phyloP scores from a whole-genome alignment of 92 coral and sea anemone species.

The Actinernus sp. region DNA sequence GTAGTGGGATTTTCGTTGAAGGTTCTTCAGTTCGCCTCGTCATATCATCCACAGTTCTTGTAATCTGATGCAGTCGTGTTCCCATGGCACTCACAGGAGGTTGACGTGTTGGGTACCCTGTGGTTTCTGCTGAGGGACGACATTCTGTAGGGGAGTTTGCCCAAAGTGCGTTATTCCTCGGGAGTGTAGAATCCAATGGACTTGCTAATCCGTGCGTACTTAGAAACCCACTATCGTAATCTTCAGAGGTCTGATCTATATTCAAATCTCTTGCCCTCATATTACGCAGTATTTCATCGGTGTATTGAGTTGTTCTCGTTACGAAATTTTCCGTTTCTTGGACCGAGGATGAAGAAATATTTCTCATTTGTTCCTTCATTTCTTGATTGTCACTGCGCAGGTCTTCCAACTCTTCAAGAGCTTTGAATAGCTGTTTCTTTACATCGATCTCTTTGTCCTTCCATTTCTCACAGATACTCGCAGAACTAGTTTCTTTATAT shows the following conservation, averaged over 20 bases:
- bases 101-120: conserved; percentile 1
- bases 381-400: conserved; percentile 71
- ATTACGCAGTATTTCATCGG: conserved; percentile 60
- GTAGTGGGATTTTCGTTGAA: too few relatives aligned
- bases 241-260: too few relatives aligned
- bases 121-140: not conserved
- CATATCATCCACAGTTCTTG: conserved; percentile 53
- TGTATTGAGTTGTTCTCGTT: conserved; percentile 66
- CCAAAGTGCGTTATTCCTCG: not conserved
- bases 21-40: too few relatives aligned
- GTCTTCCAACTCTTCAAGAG: conserved; percentile 65
- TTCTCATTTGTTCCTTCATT: conserved; percentile 64
- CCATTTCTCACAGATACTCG: not conserved
- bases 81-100: conserved; percentile 48
- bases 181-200: too few relatives aligned
- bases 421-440: conserved; percentile 60
- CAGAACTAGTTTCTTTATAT: conserved; percentile 1
- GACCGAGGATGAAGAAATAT: conserved; percentile 40
- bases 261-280: conserved; percentile 66
- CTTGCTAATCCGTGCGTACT: too few relatives aligned
- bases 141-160: not conserved
- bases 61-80: conserved; percentile 53
- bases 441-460: conserved; percentile 43
- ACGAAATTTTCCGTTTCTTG: conserved; percentile 32
- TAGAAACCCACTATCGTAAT: too few relatives aligned